Evolutionary conservation across 1,140 invertebrate species (phyloP), one percentile per base, ranked within the genome.

Genomic region (Adoxophyes honmai): DNA sequence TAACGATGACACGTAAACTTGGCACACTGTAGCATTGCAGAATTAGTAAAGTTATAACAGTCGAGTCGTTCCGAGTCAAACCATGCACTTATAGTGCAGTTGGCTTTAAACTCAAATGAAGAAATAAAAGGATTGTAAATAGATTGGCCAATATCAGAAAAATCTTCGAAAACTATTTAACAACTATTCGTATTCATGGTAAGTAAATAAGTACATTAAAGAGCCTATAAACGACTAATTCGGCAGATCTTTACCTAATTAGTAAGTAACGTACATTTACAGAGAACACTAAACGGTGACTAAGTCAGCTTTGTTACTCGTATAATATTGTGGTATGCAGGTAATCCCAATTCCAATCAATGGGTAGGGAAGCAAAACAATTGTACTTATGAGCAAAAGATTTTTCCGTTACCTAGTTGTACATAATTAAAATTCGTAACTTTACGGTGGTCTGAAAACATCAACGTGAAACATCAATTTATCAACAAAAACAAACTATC

Each of bases 401-500:
- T 34, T 58, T 16, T 56, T 44, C 10, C 11, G 8, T 57, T 11
- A 57, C 34, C 42, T 48, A 48, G 3, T 28, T 48, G 39, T 28
- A 44, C 10, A 7, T 48, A 33, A 44, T 44, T 10, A 48, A 55
- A 28, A 36, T 56, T 34, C 42, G 55, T 60, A 60, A 60, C 59
- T 48, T 48, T 62, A 62, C 51, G 69, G 66, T 73, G 65, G 69
- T 68, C 60, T 73, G 64, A 70, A 66, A 78, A 85, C 80, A 79
- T 81, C 69, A 81, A 85, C 80, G 73, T 70, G 70, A 80, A 82
- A 87, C 80, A 85, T 81, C 76, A 81, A 82, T 70, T n/a, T 69
- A 73, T 68, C 75, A 86, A 87, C 82, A 84, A 84, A 81, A 87
- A 80, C 78, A 82, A 74, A 78, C 75, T 87, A 87, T 87, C n/a